Evolutionary conservation across 1,140 invertebrate species (phyloP).

Genomic region (Anthonomus grandis): DNA sequence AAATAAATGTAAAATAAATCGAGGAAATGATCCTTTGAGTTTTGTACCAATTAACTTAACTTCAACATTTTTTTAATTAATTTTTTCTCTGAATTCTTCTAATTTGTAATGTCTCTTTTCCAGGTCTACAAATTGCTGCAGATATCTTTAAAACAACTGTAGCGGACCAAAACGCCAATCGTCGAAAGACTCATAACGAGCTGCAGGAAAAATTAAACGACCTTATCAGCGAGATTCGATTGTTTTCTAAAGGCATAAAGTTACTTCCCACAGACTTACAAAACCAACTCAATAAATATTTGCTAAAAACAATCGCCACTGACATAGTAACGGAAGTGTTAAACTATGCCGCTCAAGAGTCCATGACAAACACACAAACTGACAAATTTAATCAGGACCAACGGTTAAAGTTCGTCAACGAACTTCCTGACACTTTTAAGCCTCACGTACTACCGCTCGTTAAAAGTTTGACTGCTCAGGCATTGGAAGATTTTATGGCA

Average conservation of each 20-base stretch:
- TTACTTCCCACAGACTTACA: constrained; percentile 57
- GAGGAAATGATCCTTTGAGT: too few relatives aligned
- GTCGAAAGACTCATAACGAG: constrained; percentile 73
- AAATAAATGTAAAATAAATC: too few relatives aligned
- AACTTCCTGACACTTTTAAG: constrained; percentile 63
- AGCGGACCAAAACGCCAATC: constrained; percentile 61
- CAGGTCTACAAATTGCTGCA: constrained; percentile 57
- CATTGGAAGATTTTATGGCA: constrained; percentile 75
- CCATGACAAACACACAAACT: constrained; percentile 55
- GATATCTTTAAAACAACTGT: constrained; percentile 67
- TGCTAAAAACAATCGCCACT: constrained; percentile 77
- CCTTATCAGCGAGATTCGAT: constrained; percentile 69
- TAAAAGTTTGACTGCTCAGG: constrained; percentile 58
- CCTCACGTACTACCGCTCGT: constrained; percentile 60
- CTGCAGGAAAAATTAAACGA: constrained; percentile 79
- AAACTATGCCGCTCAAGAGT: constrained; percentile 66
- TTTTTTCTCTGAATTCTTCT: too few relatives aligned
- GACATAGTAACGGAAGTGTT: constrained; percentile 81
- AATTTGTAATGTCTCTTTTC: too few relatives aligned
- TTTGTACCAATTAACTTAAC: too few relatives aligned
- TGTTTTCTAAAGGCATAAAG: constrained; percentile 86
- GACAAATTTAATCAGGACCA: constrained; percentile 61
- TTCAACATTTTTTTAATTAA: too few relatives aligned
- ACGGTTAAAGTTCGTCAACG: constrained; percentile 64
- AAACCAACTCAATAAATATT: constrained; percentile 69